Conservation (phyloP, 2,888 invertebrate genomes). For the Tridacna crocea region DNA sequence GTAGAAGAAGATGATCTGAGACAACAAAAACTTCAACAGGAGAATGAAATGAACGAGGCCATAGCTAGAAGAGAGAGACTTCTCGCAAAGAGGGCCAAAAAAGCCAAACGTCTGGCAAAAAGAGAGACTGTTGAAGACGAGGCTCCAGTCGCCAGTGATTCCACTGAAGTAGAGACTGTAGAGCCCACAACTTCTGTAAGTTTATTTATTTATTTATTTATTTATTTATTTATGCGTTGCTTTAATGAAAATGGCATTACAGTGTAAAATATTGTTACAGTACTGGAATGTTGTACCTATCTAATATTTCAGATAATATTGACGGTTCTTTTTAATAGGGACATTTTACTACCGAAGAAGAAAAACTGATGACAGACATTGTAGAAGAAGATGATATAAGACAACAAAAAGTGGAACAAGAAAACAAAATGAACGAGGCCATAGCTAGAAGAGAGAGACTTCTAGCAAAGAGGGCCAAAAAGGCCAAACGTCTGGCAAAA, state of each 20-base stretch:
- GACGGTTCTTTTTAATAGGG: not conserved
- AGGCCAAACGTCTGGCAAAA: not conserved
- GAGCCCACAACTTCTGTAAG: not conserved
- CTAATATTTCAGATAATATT: too few relatives aligned
- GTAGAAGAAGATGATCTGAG: not conserved
- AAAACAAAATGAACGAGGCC: slow-evolving; percentile 1
- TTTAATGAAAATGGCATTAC: too few relatives aligned
- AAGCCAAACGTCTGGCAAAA: not conserved
- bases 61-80: not conserved
- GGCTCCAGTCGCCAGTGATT: not conserved
- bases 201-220: not conserved
- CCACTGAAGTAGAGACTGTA: not conserved
- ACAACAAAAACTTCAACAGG: not conserved
- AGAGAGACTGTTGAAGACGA: not conserved
- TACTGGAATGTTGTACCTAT: too few relatives aligned
- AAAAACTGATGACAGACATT: not conserved
- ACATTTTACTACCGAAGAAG: not conserved
- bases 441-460: not conserved
- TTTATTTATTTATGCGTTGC: too few relatives aligned
- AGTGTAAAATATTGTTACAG: too few relatives aligned
- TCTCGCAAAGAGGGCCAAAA: not conserved
- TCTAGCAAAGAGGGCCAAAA: not conserved
- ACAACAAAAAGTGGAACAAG: not conserved
- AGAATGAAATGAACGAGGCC: not conserved
- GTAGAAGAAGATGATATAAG: not conserved